Conservation (phyloP, 2,113 vertebrate species). For the Seriola dumerili region DNA sequence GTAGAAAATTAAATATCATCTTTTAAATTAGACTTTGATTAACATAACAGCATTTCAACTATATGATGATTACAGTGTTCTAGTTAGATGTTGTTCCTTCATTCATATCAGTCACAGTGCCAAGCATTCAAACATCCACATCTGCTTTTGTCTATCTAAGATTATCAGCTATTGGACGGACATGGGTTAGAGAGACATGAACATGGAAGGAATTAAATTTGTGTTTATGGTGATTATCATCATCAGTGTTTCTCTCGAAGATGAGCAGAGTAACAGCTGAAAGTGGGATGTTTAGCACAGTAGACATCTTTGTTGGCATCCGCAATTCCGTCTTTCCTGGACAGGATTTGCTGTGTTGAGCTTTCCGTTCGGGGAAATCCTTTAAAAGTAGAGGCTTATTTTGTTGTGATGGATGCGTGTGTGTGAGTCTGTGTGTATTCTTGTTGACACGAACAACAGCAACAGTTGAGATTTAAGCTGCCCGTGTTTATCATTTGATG, state of each 20-base stretch:
- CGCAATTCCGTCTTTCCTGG: slow-evolving; percentile 15
- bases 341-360: slow-evolving; percentile 17
- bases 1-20: background rate
- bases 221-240: background rate
- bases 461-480: slow-evolving; percentile 9
- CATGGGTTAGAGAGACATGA: background rate
- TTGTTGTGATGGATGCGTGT: background rate
- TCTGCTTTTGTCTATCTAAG: background rate
- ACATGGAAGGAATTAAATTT: background rate
- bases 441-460: slow-evolving; percentile 5
- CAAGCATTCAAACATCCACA: slow-evolving; percentile 11
- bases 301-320: slow-evolving; percentile 15
- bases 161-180: background rate
- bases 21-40: background rate
- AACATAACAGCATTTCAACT: background rate
- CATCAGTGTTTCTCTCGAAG: background rate
- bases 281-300: background rate
- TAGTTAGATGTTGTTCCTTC: background rate
- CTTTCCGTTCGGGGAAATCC: slow-evolving; percentile 15
- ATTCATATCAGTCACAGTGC: background rate
- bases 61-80: background rate
- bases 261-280: slow-evolving; percentile 38
- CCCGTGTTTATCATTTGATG: background rate
- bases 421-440: background rate
- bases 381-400: slow-evolving; percentile 1